phyloP scores from a whole-genome alignment of 2,113 vertebrate species.

The Mustela lutreola region DNA sequence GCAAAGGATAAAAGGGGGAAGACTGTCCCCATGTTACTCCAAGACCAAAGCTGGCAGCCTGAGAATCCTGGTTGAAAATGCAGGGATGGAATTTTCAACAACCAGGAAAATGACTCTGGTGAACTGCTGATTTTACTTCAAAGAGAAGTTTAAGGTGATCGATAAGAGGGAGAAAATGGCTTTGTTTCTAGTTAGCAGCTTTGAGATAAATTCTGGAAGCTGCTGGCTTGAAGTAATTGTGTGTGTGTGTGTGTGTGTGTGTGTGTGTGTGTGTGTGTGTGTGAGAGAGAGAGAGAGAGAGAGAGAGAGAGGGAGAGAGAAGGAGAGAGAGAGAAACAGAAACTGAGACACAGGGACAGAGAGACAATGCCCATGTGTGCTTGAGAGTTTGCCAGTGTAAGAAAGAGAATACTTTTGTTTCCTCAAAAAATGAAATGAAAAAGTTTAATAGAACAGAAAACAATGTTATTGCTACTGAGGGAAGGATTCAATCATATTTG shows the following conservation, averaged over 20 bases:
- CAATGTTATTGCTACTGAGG: neutral
- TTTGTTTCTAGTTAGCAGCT: constrained; percentile 69
- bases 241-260: neutral
- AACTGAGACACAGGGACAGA: neutral
- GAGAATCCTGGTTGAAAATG: constrained; percentile 78
- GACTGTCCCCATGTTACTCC: constrained; percentile 3
- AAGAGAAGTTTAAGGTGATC: constrained; percentile 75
- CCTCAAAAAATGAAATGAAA: constrained; percentile 70
- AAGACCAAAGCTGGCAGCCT: constrained; percentile 19
- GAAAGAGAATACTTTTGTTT: constrained; percentile 30
- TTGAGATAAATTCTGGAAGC: constrained; percentile 70
- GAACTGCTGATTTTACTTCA: constrained; percentile 73
- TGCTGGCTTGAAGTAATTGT: neutral
- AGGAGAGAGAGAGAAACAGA: neutral
- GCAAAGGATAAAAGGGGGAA: constrained; percentile 31
- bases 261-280: neutral
- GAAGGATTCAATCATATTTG: constrained; percentile 43
- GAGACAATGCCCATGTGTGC: neutral
- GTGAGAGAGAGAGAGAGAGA: neutral
- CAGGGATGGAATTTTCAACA: constrained; percentile 74
- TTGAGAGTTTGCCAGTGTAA: constrained; percentile 15
- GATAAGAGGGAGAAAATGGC: constrained; percentile 67
- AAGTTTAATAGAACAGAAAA: constrained; percentile 50
- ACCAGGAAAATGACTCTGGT: constrained; percentile 40
- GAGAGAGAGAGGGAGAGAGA: neutral